A percentile compares a stretch with the other conserved stretches of the same genome.
phyloP scores from a whole-genome alignment of 2,797 vertebrate species.

The Myotis pilosus region DNA sequence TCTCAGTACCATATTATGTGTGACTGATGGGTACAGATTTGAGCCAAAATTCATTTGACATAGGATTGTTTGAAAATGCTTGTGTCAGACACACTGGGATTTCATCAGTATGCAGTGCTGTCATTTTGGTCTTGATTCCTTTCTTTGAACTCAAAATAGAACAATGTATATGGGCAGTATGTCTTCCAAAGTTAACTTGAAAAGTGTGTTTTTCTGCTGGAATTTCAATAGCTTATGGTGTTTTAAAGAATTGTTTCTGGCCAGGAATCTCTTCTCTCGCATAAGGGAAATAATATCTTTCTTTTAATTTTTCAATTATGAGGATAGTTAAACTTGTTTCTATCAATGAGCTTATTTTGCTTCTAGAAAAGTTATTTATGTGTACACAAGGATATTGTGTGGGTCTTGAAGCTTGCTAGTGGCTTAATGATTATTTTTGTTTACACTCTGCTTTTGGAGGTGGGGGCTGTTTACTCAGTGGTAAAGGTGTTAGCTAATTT shows the following conservation, averaged over 20 bases:
- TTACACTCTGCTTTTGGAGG: background rate
- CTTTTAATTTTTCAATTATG: conserved; percentile 31
- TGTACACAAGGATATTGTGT: background rate
- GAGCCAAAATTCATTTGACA: conserved; percentile 30
- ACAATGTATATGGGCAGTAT: background rate
- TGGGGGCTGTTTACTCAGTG: background rate
- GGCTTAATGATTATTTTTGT: conserved; percentile 26
- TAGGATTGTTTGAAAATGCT: background rate
- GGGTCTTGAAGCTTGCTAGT: background rate
- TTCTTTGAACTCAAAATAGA: background rate
- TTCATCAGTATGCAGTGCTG: background rate
- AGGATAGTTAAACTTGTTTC: background rate
- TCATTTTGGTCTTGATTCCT: background rate
- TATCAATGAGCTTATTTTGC: background rate
- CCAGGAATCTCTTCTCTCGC: background rate
- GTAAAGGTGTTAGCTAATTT: background rate
- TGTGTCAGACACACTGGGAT: background rate
- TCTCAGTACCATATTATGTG: background rate
- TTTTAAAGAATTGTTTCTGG: conserved; percentile 38
- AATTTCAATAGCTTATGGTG: conserved; percentile 18
- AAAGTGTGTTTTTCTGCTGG: background rate
- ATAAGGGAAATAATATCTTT: background rate
- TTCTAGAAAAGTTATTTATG: conserved; percentile 35
- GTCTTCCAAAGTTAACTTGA: background rate
- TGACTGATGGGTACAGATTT: background rate